phyloP scores from a whole-genome alignment of 2,797 vertebrate species.

The Enteromius viviparus region DNA sequence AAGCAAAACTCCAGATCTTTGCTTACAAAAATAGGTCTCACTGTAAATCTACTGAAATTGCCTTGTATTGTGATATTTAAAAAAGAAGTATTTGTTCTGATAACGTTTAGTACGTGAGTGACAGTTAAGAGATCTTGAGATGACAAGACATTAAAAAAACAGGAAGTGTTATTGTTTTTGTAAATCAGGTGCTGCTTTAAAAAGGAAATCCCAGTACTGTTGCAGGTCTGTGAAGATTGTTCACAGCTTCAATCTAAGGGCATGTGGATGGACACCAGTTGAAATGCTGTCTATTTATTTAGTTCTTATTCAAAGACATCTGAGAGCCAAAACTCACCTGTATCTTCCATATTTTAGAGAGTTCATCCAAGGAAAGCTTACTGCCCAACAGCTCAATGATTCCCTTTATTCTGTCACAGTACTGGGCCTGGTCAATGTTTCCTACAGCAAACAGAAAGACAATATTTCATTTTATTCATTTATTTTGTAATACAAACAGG shows the following conservation, averaged over 20 bases:
- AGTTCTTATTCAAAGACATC: neutral
- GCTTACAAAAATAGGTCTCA: no score
- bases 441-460: conserved; percentile 72
- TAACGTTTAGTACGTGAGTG: neutral
- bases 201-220: neutral
- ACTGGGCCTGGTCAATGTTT: conserved; percentile 98
- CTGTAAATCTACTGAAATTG: no score
- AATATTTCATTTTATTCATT: neutral
- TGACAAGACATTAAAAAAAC: no score
- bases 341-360: conserved; percentile 98
- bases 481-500: neutral
- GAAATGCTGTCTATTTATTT: neutral
- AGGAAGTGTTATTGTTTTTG: neutral
- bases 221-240: neutral
- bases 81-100: neutral
- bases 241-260: neutral
- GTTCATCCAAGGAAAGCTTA: conserved; percentile 96
- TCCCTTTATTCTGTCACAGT: conserved; percentile 99
- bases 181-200: no score
- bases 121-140: neutral
- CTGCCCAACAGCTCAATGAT: conserved; percentile 98
- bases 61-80: neutral
- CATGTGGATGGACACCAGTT: neutral
- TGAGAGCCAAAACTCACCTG: conserved; percentile 76
- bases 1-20: no score